Percentiles rank a stretch among this genome's conserved stretches.
These are phyloP conservation scores for Thera britannica DNA, from an alignment of 2,888 invertebrate genomes.

Conservation along the genomic window DNA sequence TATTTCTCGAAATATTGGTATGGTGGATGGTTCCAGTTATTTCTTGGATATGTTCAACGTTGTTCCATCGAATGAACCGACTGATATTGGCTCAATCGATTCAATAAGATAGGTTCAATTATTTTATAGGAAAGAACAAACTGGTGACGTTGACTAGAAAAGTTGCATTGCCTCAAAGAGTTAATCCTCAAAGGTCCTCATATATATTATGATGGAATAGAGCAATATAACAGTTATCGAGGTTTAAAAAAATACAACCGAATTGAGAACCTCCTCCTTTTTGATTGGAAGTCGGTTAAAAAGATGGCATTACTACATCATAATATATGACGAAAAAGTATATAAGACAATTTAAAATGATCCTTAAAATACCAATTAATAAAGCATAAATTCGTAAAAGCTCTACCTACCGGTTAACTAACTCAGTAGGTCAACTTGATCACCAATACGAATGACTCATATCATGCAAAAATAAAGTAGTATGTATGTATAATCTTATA, in stretches of 20 bases:
- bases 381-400: constrained; percentile 5
- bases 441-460: constrained; percentile 10
- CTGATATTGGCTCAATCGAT: no score
- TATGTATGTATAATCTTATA: not conserved
- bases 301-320: not conserved
- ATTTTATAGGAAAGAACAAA: no score
- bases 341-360: constrained; percentile 2
- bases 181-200: not conserved
- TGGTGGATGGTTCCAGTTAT: no score
- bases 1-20: no score
- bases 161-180: not conserved
- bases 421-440: constrained; percentile 13
- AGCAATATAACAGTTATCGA: not conserved
- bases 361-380: not conserved
- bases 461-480: constrained; percentile 4
- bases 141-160: no score
- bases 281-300: no score
- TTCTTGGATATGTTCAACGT: no score
- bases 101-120: no score
- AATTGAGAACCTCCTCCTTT: no score
- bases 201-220: not conserved
- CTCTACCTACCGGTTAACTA: not conserved
- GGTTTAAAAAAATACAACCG: no score
- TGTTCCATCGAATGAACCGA: no score
- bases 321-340: not conserved